Conservation (phyloP, 1,140 invertebrate genomes). For the Episyrphus balteatus region DNA sequence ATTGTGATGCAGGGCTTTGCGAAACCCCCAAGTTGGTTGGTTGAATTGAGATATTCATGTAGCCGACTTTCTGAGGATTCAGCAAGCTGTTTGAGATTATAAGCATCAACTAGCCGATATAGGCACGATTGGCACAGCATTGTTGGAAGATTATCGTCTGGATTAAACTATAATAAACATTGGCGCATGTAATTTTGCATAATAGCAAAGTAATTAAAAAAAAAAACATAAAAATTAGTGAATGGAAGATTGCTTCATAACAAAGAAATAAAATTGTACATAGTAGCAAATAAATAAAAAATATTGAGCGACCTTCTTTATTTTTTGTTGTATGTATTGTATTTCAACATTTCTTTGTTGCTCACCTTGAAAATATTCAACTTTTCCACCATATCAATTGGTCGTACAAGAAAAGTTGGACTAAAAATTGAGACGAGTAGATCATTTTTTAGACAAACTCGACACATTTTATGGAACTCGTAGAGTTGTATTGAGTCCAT, state of each 20-base stretch:
- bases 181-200: too few relatives aligned
- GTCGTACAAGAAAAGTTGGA: constrained; percentile 9
- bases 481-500: constrained; percentile 4
- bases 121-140: constrained; percentile 10
- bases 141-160: constrained; percentile 6
- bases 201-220: too few relatives aligned
- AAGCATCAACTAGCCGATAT: constrained; percentile 9
- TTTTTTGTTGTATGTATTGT: too few relatives aligned
- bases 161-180: not conserved
- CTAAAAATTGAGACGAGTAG: constrained; percentile 8
- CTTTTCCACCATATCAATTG: constrained; percentile 9
- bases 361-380: constrained; percentile 8
- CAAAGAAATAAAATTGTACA: too few relatives aligned
- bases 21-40: too few relatives aligned
- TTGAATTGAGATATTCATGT: constrained; percentile 3
- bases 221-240: too few relatives aligned
- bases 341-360: too few relatives aligned
- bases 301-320: too few relatives aligned
- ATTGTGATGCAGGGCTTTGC: too few relatives aligned
- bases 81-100: constrained; percentile 9
- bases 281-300: too few relatives aligned
- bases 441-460: constrained; percentile 11
- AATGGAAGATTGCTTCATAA: too few relatives aligned
- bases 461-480: constrained; percentile 6
- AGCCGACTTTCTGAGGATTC: constrained; percentile 7